Conservation (phyloP, 2,797 vertebrate genomes). For the Lates japonicus region DNA sequence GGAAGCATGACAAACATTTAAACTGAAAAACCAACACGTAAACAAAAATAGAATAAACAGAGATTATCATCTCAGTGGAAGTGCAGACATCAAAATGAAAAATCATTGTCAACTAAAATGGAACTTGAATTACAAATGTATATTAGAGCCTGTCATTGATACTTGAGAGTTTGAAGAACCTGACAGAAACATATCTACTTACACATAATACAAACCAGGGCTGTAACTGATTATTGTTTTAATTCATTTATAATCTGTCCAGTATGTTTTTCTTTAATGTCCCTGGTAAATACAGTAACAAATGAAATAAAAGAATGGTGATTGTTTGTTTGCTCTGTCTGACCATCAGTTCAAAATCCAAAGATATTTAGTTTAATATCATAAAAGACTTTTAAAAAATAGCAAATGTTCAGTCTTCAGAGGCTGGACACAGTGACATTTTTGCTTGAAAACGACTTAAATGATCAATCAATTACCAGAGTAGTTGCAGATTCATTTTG, state of each 20-base stretch:
- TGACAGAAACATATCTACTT: background rate
- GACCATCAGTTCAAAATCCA: too few relatives aligned
- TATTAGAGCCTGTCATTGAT: background rate
- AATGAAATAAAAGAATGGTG: background rate
- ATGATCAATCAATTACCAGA: too few relatives aligned
- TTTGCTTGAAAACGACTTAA: too few relatives aligned
- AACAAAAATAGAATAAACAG: constrained; percentile 29
- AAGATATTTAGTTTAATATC: too few relatives aligned
- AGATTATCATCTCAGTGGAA: background rate
- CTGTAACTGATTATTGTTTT: background rate
- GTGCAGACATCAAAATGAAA: background rate
- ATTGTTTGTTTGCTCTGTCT: background rate
- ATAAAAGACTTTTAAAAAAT: too few relatives aligned
- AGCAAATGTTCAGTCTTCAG: background rate
- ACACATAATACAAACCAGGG: background rate
- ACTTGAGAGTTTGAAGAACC: background rate
- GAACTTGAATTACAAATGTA: background rate
- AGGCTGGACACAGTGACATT: too few relatives aligned
- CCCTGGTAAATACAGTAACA: background rate
- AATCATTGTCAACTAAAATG: background rate
- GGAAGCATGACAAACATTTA: constrained; percentile 52
- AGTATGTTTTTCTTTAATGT: background rate
- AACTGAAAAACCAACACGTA: constrained; percentile 17
- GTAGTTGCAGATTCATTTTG: too few relatives aligned
- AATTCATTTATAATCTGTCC: too few relatives aligned